These are phyloP conservation scores for Lipophrys pholis DNA, from an alignment of 2,113 vertebrate genomes.

Conservation along the genomic window DNA sequence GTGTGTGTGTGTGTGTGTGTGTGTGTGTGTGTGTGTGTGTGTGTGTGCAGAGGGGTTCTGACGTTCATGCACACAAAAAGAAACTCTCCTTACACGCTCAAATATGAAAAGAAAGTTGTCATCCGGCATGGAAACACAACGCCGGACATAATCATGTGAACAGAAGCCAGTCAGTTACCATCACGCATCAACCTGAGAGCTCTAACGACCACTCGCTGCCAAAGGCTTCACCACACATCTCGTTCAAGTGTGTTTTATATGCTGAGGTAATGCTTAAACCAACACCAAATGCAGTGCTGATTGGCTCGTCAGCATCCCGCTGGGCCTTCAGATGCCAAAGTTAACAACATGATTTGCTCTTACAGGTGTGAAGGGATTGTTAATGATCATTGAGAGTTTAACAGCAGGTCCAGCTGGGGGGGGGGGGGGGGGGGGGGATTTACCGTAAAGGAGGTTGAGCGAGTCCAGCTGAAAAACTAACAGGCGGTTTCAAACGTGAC, in stretches of 20 bases:
- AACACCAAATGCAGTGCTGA: slow-evolving; percentile 38
- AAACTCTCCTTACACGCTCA: slow-evolving; percentile 22
- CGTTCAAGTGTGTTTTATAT: slow-evolving; percentile 29
- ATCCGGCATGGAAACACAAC: slow-evolving; percentile 9
- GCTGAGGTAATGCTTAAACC: slow-evolving; percentile 39
- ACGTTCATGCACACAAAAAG: slow-evolving; percentile 53
- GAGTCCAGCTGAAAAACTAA: slow-evolving; percentile 13
- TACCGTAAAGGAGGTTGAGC: slow-evolving; percentile 36
- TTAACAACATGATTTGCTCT: slow-evolving; percentile 47
- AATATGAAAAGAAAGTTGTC: slow-evolving; percentile 17
- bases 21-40: background rate
- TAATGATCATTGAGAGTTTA: slow-evolving; percentile 40
- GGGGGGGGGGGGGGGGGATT: slow-evolving; percentile 26
- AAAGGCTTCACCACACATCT: slow-evolving; percentile 31
- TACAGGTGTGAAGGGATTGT: slow-evolving; percentile 47
- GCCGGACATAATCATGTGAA: slow-evolving; percentile 2
- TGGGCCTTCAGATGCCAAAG: slow-evolving; percentile 51
- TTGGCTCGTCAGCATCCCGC: slow-evolving; percentile 27
- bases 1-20: slow-evolving; percentile 13
- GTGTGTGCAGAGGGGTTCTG: background rate
- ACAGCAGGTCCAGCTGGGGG: slow-evolving; percentile 49
- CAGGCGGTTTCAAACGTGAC: background rate
- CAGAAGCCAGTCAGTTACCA: slow-evolving; percentile 6
- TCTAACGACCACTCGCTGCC: slow-evolving; percentile 9
- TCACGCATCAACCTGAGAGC: slow-evolving; percentile 19